Percentiles rank a stretch among this genome's conserved stretches.
phyloP scores from a whole-genome alignment of 2,113 vertebrate genomes.

The Puma concolor region DNA sequence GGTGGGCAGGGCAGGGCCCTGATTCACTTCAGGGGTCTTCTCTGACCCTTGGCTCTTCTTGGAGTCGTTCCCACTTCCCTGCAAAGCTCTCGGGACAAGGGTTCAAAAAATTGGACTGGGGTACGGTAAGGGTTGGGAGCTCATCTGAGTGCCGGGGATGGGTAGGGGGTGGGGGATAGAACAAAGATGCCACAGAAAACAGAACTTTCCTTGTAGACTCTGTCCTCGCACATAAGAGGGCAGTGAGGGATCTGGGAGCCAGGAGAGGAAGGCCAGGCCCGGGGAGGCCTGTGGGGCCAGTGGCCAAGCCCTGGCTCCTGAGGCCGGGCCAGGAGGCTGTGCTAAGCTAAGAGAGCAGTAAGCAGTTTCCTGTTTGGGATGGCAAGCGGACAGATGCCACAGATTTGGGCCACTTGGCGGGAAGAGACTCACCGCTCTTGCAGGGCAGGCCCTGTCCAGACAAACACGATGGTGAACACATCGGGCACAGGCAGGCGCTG shows the following conservation, averaged over 20 bases:
- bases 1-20: background rate
- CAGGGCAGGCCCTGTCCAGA: background rate
- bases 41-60: background rate
- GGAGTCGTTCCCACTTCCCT: background rate
- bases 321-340: background rate
- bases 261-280: background rate
- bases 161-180: fast-evolving
- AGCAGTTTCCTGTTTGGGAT: background rate
- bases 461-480: background rate
- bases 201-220: background rate
- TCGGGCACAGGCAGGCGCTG: background rate
- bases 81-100: background rate
- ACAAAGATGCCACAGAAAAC: background rate
- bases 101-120: background rate
- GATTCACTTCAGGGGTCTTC: background rate
- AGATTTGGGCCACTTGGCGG: background rate
- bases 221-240: background rate
- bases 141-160: background rate
- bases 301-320: background rate
- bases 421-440: background rate
- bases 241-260: background rate
- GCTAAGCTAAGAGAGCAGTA: background rate
- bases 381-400: background rate
- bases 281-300: background rate
- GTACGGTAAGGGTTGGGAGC: background rate